phyloP scores from a whole-genome alignment of 2,113 vertebrate species.

The Sisor rabdophorus region DNA sequence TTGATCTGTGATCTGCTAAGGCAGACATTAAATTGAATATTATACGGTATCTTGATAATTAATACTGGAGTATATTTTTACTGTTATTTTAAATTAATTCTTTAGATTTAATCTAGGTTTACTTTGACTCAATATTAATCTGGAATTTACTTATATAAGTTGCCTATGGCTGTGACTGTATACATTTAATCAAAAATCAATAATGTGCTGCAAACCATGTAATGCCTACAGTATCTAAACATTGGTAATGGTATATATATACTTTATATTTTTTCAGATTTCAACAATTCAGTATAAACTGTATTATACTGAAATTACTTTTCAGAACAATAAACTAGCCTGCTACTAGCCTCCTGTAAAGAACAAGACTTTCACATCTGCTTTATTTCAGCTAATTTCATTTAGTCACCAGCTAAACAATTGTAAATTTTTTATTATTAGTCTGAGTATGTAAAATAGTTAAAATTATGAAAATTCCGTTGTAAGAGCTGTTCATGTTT shows the following conservation, averaged over 20 bases:
- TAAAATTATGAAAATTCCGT: no score
- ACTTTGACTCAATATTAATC: no score
- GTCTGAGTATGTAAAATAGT: no score
- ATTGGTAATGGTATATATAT: neutral
- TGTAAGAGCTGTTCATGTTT: no score
- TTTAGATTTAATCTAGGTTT: no score
- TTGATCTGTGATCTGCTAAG: neutral
- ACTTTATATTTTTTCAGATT: neutral
- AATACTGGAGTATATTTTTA: neutral
- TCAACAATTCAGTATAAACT: neutral
- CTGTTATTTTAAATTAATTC: neutral
- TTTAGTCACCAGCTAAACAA: neutral
- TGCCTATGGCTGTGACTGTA: neutral
- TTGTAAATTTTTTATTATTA: neutral
- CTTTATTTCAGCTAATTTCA: neutral
- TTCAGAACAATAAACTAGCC: neutral
- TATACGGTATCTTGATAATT: neutral
- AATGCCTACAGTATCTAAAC: neutral
- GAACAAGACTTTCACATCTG: neutral
- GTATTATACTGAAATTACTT: no score
- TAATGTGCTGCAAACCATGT: neutral
- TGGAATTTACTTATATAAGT: neutral
- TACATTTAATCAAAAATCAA: neutral
- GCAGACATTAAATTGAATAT: neutral
- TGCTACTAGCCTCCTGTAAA: neutral